Percentiles rank a stretch among this genome's conserved stretches.
Evolutionary conservation across 2,113 vertebrate species (phyloP).

Genomic region (Gymnobelideus leadbeateri): DNA sequence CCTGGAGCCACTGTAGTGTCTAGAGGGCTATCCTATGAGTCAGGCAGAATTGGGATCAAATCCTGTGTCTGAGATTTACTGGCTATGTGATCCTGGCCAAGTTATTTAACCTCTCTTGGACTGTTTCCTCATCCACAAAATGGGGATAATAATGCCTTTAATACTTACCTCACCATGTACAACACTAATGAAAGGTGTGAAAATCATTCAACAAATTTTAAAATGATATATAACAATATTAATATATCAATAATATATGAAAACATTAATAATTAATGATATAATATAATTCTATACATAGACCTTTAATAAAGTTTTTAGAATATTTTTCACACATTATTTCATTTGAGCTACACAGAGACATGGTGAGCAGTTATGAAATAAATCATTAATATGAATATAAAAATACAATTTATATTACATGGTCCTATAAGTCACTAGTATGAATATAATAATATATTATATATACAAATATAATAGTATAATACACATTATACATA

Average conservation of each 20-base stretch:
- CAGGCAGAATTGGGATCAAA: not conserved
- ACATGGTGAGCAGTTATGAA: not conserved
- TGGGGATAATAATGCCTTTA: not conserved
- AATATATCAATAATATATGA: not conserved
- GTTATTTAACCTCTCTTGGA: not conserved
- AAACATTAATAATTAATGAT: not conserved
- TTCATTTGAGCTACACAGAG: not conserved
- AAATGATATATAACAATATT: not conserved
- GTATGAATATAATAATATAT: no score
- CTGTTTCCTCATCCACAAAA: conserved; percentile 6
- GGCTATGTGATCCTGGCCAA: not conserved
- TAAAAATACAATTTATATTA: not conserved
- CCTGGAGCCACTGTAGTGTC: not conserved
- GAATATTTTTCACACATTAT: not conserved
- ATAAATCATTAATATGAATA: not conserved
- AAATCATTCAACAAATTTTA: not conserved
- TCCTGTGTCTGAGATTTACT: not conserved
- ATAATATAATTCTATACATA: not conserved
- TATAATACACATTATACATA: no score
- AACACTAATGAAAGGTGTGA: not conserved
- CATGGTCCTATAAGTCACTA: no score
- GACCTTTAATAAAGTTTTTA: not conserved
- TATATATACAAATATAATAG: no score
- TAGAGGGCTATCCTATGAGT: not conserved
- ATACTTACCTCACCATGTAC: not conserved